Base-by-base conservation (phyloP, 2,888 invertebrate genomes). In the Isotomurus palustris region DNA sequence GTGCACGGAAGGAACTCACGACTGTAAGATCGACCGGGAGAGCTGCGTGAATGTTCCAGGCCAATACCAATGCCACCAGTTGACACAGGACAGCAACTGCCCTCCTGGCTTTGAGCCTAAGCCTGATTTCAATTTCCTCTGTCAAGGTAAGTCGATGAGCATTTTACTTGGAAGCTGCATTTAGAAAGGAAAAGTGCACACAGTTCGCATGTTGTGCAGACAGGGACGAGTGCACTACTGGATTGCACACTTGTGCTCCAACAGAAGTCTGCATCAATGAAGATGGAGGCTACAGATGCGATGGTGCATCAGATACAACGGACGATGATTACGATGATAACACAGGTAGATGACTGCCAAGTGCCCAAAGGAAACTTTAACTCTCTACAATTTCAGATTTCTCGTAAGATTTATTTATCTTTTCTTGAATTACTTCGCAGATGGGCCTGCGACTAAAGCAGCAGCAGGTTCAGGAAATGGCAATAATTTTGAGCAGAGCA, bases 201-300 rank as follows among this genome's bases (percentile, higher is more conserved):
- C n/a, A n/a, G n/a, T n/a, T n/a, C 12, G 19, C 22, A 19, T 12
- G 10, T 21, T 29, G 43, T 32, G 19, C 35, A 68, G 69, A 69
- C 32, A 49, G 60, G 1, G 84, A 90, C 73, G 91, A 91, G 74
- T 90, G 91, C 71, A 77, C 78, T 1, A 76, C 80, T 35, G 82
- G 83, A 27, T 76, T 80, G 49, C 78, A 85, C 57, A 72, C 74
- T 45, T 80, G 79, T 71, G 64, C 68, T 2, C 69, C 72, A 14
- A 55, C 72, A 17, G 73, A 76, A 61, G 67, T 68, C 8, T 77
- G 77, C 62, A 63, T 72, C 27, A 77, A 77, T 64, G 71, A 71
- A 28, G 66, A 72, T 6, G 77, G 77, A 8, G 73, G 73, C 24
- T 76, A 73, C 67, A 64, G 69, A 8, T 77, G 77, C 74, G 72